phyloP scores from a whole-genome alignment of 2,113 vertebrate genomes.

The Dipodomys spectabilis region DNA sequence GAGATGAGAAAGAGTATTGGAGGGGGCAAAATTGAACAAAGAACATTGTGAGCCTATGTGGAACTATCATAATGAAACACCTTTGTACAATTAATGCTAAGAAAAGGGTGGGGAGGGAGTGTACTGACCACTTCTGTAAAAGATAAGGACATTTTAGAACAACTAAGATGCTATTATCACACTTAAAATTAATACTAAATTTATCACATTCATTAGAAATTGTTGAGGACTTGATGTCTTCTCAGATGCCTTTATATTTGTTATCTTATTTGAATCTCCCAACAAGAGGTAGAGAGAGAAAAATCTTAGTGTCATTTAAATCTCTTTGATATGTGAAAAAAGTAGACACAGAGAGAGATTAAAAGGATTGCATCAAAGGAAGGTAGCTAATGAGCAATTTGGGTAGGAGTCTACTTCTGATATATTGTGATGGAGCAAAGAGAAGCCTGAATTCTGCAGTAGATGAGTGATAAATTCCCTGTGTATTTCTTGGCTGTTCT shows the following conservation, averaged over 20 bases:
- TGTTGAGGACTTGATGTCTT: slow-evolving; percentile 18
- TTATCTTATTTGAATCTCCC: slow-evolving; percentile 39
- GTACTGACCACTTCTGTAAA: slow-evolving; percentile 23
- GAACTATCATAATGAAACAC: too few species aligned
- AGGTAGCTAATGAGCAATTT: slow-evolving; percentile 44
- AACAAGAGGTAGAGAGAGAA: background rate
- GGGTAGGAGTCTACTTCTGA: background rate
- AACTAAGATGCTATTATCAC: background rate
- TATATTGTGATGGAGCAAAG: background rate
- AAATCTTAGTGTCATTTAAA: slow-evolving; percentile 34
- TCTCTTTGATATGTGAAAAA: slow-evolving; percentile 30
- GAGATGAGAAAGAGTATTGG: too few species aligned
- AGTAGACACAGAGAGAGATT: slow-evolving; percentile 17
- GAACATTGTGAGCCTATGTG: too few species aligned
- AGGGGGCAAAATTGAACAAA: too few species aligned
- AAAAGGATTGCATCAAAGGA: slow-evolving; percentile 25
- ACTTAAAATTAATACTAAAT: background rate
- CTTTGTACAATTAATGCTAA: too few species aligned
- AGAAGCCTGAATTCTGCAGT: slow-evolving; percentile 17
- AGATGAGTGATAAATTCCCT: slow-evolving; percentile 36
- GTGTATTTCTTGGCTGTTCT: slow-evolving; percentile 43
- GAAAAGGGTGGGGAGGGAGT: too few species aligned
- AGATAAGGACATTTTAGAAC: background rate
- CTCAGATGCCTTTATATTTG: slow-evolving; percentile 45
- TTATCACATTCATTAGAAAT: background rate